Evolutionary conservation across 23 tunicate genomes (phyloP).

Genomic region (Trididemnum clinides): DNA sequence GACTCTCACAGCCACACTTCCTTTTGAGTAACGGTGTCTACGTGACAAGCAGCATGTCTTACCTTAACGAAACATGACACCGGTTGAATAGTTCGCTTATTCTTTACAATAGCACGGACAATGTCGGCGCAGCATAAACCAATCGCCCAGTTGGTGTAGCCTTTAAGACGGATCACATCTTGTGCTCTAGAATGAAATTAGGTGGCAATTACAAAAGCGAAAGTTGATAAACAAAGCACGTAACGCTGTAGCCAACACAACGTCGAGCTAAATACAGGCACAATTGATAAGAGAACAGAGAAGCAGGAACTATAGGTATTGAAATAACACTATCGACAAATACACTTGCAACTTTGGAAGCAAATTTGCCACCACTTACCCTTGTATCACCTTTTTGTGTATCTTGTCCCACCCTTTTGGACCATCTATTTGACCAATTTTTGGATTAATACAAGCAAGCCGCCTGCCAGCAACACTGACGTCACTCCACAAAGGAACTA

Average conservation of each 20-base stretch:
- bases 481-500: constrained; percentile 88
- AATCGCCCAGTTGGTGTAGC: constrained; percentile 95
- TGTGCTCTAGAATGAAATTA: constrained; percentile 67
- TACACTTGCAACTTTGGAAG: no score
- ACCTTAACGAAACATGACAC: constrained; percentile 91
- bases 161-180: constrained; percentile 79
- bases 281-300: no score
- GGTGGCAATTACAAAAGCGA: no score
- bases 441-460: constrained; percentile 48
- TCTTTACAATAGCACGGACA: constrained; percentile 53
- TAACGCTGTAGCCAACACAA: no score
- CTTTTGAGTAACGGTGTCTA: background rate
- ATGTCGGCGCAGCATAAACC: constrained; percentile 83
- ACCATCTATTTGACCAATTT: constrained; percentile 67
- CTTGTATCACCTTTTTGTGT: constrained; percentile 72
- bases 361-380: no score
- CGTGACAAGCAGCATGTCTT: background rate
- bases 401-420: constrained; percentile 88
- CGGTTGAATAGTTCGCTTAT: constrained; percentile 62
- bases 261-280: no score
- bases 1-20: no score
- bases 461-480: constrained; percentile 73
- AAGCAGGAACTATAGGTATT: no score
- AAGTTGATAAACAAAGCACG: no score
- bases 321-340: no score